These are phyloP conservation scores for Drosophila engyochracea DNA, from an alignment of 2,888 invertebrate genomes.

Conservation along the genomic window DNA sequence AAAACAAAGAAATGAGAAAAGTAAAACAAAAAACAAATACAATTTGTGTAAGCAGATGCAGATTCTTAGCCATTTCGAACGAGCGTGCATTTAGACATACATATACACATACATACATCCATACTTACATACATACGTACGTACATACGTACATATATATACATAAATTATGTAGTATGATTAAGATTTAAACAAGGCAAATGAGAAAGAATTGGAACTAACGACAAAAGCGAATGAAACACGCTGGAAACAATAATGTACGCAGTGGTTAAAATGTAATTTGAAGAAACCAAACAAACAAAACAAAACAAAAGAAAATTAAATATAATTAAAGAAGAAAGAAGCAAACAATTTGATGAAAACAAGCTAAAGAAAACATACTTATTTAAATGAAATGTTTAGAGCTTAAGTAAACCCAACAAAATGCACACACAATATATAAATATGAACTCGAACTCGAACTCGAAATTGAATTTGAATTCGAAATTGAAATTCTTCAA, in stretches of 20 bases:
- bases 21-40: slow-evolving; percentile 14
- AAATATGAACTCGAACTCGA: slow-evolving; percentile 23
- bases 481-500: too few species aligned
- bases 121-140: slow-evolving; percentile 7
- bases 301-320: neutral
- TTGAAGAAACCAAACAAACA: slow-evolving; percentile 8
- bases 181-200: slow-evolving; percentile 12
- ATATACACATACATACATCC: slow-evolving; percentile 35
- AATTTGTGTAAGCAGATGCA: slow-evolving; percentile 49
- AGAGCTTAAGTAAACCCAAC: slow-evolving; percentile 62
- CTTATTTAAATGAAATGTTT: slow-evolving; percentile 57
- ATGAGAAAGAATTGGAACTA: slow-evolving; percentile 10
- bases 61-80: slow-evolving; percentile 79
- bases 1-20: slow-evolving; percentile 11
- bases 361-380: slow-evolving; percentile 47
- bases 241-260: slow-evolving; percentile 14
- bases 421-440: slow-evolving; percentile 49
- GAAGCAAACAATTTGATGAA: slow-evolving; percentile 16
- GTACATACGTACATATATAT: slow-evolving; percentile 1
- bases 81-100: slow-evolving; percentile 75
- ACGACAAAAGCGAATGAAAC: slow-evolving; percentile 10
- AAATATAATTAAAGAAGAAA: neutral
- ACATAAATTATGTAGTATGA: slow-evolving; percentile 25
- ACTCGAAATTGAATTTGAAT: too few species aligned
- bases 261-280: slow-evolving; percentile 40